Evolutionary conservation across 2,888 invertebrate genomes (phyloP), one percentile per base, ranked within the genome.

Genomic region (Cosmopolites sordidus): DNA sequence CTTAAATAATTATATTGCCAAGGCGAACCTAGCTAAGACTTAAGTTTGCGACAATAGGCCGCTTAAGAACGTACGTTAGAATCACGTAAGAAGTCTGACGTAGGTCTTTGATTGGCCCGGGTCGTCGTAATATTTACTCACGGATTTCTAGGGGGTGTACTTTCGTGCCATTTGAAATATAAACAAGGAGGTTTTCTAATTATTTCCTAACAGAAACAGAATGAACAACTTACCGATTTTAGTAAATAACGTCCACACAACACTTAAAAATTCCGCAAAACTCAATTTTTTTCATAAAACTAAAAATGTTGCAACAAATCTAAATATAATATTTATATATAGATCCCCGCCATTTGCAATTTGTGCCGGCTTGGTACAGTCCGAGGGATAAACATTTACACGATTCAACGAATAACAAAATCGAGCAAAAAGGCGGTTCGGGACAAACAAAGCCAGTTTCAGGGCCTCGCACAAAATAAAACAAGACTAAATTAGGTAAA

Each of bases 1-100:
- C 73, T 74, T 74, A 74, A 74, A 74, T 74, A 74, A 74, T 74
- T 74, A 73, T 74, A 73, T 73, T 69, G 71, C 69, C 68, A 64
- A 60, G 62, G 59, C 58, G 69, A 62, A 64, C 59, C 62, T 61
- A 72, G 64, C 69, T 62, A 62, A 64, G 72, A 72, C 70, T 59
- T 60, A 65, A 65, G 69, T 69, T 65, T 64, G 62, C 61, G 62
- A 62, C 66, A 65, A 65, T 65, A 64, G 60, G 58, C 58, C 60
- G 52, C 58, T 56, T 65, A 67, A 70, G 69, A 69, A 65, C 65
- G 60, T 56, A 67, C 55, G 63, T 64, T 51, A 65, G 68, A 68
- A 62, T 61, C 62, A 64, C 57, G 62, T 66, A 68, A 69, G 67
- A 64, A 60, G 42, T 9, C 37, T 51, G 45, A 63, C 71, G 71